Evolutionary conservation across 1,140 invertebrate species (phyloP).

Genomic region (Drosophila orosa): DNA sequence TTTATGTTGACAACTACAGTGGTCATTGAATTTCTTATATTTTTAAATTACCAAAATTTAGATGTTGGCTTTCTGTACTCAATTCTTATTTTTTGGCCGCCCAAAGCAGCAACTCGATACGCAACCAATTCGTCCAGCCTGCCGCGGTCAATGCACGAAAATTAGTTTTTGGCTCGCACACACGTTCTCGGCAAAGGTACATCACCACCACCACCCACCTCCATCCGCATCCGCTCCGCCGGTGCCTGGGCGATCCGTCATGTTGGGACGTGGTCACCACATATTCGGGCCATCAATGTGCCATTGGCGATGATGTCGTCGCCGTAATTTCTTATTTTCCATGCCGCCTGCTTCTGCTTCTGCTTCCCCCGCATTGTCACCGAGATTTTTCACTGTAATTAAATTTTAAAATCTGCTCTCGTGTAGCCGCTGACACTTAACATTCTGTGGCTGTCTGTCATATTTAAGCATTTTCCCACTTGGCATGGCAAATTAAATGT

Average conservation of each 20-base stretch:
- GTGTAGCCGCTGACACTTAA: conserved; percentile 76
- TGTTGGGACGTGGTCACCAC: conserved; percentile 16
- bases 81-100: background rate
- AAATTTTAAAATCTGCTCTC: conserved; percentile 64
- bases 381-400: conserved; percentile 49
- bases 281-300: conserved; percentile 47
- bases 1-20: background rate
- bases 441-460: conserved; percentile 74
- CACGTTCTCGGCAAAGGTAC: conserved; percentile 18
- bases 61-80: background rate
- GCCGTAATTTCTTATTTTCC: conserved; percentile 72
- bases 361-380: conserved; percentile 30
- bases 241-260: conserved; percentile 34
- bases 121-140: conserved; percentile 33
- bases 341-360: too few species aligned
- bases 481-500: conserved; percentile 68
- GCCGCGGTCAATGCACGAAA: conserved; percentile 47
- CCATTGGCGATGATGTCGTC: conserved; percentile 38
- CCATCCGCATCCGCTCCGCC: conserved; percentile 7
- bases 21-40: background rate
- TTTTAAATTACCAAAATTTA: conserved; percentile 4
- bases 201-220: too few species aligned
- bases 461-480: conserved; percentile 52
- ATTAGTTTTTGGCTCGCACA: conserved; percentile 44
- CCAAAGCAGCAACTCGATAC: conserved; percentile 30